Evolutionary conservation across 2,888 invertebrate genomes (phyloP), one percentile per base, ranked within the genome.

Genomic region (Phytoseiulus persimilis): DNA sequence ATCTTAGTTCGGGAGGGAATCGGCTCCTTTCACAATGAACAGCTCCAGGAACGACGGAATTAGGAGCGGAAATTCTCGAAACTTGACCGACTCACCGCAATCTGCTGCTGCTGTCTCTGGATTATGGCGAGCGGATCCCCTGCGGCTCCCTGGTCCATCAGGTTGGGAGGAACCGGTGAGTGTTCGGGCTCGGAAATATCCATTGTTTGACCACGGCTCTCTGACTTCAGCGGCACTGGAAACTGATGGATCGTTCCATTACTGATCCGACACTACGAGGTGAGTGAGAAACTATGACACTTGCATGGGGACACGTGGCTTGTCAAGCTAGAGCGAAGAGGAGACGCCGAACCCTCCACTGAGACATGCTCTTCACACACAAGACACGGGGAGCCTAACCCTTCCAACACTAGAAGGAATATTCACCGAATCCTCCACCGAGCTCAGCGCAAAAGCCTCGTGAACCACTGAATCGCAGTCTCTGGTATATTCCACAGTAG

Each of bases 111-210:
- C 45, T 87, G 87, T 87, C 45, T 33, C 33, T 87, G 87, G 39
- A 87, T 87, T 23, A 87, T n/a, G 28, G 23, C n/a, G 0, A 87
- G n/a, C 28, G 87, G 87, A 14, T 87, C 87, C 87, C 84, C 84
- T 18, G 31, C 84, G 32, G 32, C 14, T 28, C 87, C 87, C 32
- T n/a, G 14, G 39, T 45, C 87, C 87, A 87, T 28, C 84, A 31
- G 31, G 32, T 84, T 32, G 31, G 84, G 84, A 23, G 84, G 84
- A 0, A n/a, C 5, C 87, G 87, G 14, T n/a, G 87, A 45, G 39
- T 87, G 32, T 28, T 87, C 87, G 87, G 87, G 87, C 45, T 87
- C 87, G 31, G 87, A 87, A n/a, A 33, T 87, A 31, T 87, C 87
- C 87, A 87, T 87, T 32, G 28, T 87, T 39, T 33, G 87, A 87